phyloP scores from a whole-genome alignment of 2,113 vertebrate species.

The Lepus europaeus region DNA sequence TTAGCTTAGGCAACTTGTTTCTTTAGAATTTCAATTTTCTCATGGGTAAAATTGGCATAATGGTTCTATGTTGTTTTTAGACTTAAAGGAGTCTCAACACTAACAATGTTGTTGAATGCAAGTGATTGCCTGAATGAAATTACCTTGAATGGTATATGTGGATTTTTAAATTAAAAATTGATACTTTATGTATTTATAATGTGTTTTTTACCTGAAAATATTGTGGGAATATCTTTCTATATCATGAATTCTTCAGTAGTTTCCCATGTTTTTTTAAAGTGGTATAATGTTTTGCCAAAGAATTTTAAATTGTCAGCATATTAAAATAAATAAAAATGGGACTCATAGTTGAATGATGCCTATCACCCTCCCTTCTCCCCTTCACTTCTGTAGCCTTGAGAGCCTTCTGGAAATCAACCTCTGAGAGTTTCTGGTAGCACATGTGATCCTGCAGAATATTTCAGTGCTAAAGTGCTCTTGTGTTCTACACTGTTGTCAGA shows the following conservation, averaged over 20 bases:
- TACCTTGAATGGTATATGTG: neutral
- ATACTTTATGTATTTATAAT: neutral
- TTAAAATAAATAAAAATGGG: conserved; percentile 47
- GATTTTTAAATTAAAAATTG: conserved; percentile 10
- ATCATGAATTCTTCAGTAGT: conserved; percentile 17
- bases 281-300: conserved; percentile 39
- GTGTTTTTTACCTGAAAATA: conserved; percentile 49
- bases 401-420: neutral
- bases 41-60: neutral
- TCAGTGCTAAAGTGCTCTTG: neutral
- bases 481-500: neutral
- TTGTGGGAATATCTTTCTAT: neutral
- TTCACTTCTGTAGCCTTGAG: neutral
- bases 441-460: neutral
- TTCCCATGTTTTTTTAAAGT: conserved; percentile 39
- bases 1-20: conserved; percentile 13
- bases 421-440: neutral
- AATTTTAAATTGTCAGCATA: neutral
- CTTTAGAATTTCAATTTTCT: neutral
- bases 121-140: conserved; percentile 25
- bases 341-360: neutral
- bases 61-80: neutral
- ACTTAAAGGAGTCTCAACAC: conserved; percentile 14
- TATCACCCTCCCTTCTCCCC: neutral
- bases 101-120: neutral